A percentile compares a stretch with the other conserved stretches of the same genome.
Evolutionary conservation across 2,888 invertebrate species (phyloP).

Genomic region (Liposcelis brunnea): DNA sequence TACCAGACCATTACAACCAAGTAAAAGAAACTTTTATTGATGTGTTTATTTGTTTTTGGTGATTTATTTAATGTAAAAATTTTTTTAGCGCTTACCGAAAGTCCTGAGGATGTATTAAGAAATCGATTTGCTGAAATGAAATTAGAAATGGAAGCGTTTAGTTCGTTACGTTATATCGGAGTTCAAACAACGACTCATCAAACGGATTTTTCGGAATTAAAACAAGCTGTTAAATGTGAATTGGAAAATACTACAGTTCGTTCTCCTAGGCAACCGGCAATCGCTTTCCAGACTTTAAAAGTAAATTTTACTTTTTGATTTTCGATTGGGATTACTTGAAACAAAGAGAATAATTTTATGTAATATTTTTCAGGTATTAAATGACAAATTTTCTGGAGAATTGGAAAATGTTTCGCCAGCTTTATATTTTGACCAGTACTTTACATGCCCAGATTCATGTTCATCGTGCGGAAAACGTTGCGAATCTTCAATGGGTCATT

Average conservation of each 20-base stretch:
- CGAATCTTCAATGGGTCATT: constrained; percentile 47
- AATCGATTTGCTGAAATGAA: constrained; percentile 42
- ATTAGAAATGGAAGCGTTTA: constrained; percentile 50
- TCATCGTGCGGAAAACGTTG: constrained; percentile 48
- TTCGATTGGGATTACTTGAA: not conserved
- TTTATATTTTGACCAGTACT: constrained; percentile 61
- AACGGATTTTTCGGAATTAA: constrained; percentile 44
- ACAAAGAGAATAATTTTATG: too few relatives aligned
- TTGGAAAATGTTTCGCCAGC: constrained; percentile 40
- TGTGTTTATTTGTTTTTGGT: not conserved
- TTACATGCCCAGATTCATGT: constrained; percentile 54
- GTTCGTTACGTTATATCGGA: constrained; percentile 51
- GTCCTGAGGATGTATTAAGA: constrained; percentile 42
- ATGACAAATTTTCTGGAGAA: constrained; percentile 55
- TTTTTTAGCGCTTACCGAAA: constrained; percentile 33
- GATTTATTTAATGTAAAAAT: not conserved
- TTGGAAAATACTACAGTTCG: constrained; percentile 52
- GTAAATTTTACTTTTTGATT: constrained; percentile 23
- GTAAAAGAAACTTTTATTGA: not conserved
- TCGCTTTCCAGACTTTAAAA: constrained; percentile 49
- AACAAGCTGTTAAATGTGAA: constrained; percentile 38
- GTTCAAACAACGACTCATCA: constrained; percentile 32
- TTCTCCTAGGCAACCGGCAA: constrained; percentile 44
- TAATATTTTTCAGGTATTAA: constrained; percentile 39
- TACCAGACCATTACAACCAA: constrained; percentile 39